Evolutionary conservation across 2,797 vertebrate genomes (phyloP).

Genomic region (Amblyraja radiata): DNA sequence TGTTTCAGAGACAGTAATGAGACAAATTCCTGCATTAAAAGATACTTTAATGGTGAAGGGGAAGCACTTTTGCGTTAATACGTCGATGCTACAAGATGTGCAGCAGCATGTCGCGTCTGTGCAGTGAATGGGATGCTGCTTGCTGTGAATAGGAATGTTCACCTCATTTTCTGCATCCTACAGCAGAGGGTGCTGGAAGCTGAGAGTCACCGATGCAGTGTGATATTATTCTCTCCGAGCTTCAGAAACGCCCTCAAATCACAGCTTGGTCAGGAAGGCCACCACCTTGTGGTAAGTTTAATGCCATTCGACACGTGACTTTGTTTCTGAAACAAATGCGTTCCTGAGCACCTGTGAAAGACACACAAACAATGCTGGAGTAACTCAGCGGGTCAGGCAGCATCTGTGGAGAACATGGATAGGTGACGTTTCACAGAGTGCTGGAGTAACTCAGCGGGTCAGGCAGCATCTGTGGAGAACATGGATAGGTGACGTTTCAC

Average conservation of each 20-base stretch:
- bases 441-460: too few relatives aligned
- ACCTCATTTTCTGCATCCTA: constrained; percentile 23
- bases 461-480: too few relatives aligned
- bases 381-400: too few relatives aligned
- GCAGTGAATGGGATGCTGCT: background rate
- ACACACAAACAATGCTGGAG: too few relatives aligned
- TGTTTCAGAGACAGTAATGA: background rate
- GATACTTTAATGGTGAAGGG: background rate
- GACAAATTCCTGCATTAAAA: background rate
- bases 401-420: too few relatives aligned
- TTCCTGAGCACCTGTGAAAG: background rate
- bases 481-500: too few relatives aligned
- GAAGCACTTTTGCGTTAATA: background rate
- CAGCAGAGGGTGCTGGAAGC: constrained; percentile 33
- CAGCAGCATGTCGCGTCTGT: background rate
- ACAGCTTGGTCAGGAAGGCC: constrained; percentile 14
- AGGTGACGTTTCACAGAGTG: too few relatives aligned
- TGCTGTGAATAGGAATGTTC: constrained; percentile 5
- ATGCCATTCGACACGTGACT: background rate
- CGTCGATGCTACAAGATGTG: background rate
- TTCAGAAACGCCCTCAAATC: background rate
- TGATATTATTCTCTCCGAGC: background rate
- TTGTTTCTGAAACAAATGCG: background rate
- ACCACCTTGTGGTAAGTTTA: constrained; percentile 30
- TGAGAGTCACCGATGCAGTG: background rate